phyloP scores from a whole-genome alignment of 2,797 vertebrate genomes.

The Brachyalestes nurse region DNA sequence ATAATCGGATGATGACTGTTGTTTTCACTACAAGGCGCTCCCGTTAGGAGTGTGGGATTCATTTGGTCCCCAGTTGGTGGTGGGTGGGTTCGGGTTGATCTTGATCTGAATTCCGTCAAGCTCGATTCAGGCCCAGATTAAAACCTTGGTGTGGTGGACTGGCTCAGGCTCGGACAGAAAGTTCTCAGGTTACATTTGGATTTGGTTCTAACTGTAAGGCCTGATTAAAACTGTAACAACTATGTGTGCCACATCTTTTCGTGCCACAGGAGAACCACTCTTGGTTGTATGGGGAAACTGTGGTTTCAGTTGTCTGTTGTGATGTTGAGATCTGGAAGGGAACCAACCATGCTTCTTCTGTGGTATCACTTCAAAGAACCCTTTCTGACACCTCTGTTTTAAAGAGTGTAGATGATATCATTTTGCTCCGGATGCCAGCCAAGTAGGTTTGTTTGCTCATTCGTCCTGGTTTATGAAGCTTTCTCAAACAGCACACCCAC shows the following conservation, averaged over 20 bases:
- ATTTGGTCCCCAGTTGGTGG: background rate
- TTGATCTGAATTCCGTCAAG: too few relatives aligned
- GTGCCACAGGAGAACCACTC: background rate
- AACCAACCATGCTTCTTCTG: background rate
- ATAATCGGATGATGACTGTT: too few relatives aligned
- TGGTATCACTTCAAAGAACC: background rate
- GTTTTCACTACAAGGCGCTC: too few relatives aligned
- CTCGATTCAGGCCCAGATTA: too few relatives aligned
- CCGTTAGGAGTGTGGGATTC: too few relatives aligned
- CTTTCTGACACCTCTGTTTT: background rate
- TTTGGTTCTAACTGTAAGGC: background rate
- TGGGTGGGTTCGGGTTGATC: too few relatives aligned
- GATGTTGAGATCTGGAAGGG: too few relatives aligned
- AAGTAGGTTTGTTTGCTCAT: slow-evolving; percentile 73
- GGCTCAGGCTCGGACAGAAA: background rate
- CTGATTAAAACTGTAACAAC: background rate
- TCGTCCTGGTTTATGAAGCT: slow-evolving; percentile 69
- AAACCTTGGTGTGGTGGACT: too few relatives aligned
- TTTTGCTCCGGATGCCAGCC: slow-evolving; percentile 68
- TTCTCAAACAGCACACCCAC: slow-evolving; percentile 64
- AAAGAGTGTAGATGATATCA: background rate
- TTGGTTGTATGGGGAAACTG: background rate
- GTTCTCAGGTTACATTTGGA: background rate
- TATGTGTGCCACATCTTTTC: too few relatives aligned
- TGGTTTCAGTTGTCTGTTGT: background rate